Base-by-base conservation (phyloP, 1,140 invertebrate species). In the Onthophagus taurus region DNA sequence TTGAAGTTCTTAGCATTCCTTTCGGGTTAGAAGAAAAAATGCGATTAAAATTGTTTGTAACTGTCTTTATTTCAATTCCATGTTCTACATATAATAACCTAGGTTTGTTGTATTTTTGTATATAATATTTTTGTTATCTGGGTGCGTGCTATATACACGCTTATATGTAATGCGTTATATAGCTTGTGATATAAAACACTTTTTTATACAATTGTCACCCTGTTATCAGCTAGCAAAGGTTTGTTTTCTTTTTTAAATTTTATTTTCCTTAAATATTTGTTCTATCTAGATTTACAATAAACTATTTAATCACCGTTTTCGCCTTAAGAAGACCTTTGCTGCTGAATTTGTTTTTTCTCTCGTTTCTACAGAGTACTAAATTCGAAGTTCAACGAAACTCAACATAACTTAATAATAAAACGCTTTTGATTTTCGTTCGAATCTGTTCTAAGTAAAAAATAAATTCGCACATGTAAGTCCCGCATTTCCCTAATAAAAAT, bases 11-110 rank as follows among this genome's bases (percentile, higher is more conserved):
- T n/a, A n/a, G n/a, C n/a, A n/a, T n/a, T n/a, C n/a, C n/a, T n/a
- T n/a, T n/a, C n/a, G n/a, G n/a, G n/a, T n/a, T n/a, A n/a, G n/a
- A n/a, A n/a, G n/a, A n/a, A n/a, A n/a, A n/a, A n/a, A n/a, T n/a
- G n/a, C n/a, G n/a, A n/a, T n/a, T n/a, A n/a, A n/a, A n/a, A n/a
- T n/a, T n/a, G n/a, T n/a, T n/a, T 55, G 39, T 55, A 58, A 57
- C 52, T 52, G 52, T 52, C 53, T 58, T 58, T 57, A 58, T 58
- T 58, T 58, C 56, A 58, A 58, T 58, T 58, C 56, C 56, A 58
- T 57, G 50, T 53, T 57, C 56, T 58, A 54, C 54, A 48, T 58
- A 57, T 54, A 57, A 57, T 57, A 53, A 55, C 56, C 47, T 53
- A 55, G 53, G 45, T 51, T 49, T 52, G 44, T 51, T 49, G 51